Evolutionary conservation across 2,113 vertebrate genomes (phyloP).

Genomic region (Puma concolor): DNA sequence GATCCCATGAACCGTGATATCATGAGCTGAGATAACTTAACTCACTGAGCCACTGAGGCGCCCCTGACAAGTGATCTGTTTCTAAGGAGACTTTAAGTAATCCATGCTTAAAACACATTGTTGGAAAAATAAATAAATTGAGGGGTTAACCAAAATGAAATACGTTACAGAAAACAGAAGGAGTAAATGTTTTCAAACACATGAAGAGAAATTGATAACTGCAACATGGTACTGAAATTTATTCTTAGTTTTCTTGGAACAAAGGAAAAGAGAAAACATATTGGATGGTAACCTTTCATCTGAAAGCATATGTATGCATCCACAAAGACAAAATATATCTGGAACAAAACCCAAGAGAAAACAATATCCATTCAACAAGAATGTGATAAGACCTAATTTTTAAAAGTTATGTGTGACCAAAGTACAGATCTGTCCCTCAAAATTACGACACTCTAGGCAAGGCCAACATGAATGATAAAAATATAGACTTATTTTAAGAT

Average conservation of each 20-base stretch:
- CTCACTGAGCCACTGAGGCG: too few relatives aligned
- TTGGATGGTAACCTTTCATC: not conserved
- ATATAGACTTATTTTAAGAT: not conserved
- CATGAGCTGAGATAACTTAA: too few relatives aligned
- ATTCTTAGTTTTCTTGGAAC: slow-evolving; percentile 40
- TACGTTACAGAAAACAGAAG: slow-evolving; percentile 29
- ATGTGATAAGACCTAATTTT: not conserved
- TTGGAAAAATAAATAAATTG: not conserved
- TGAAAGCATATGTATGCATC: not conserved
- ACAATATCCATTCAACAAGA: not conserved
- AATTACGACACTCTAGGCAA: not conserved
- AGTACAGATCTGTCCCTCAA: not conserved
- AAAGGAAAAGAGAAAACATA: slow-evolving; percentile 22
- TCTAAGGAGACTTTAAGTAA: not conserved
- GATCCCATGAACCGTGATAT: too few relatives aligned
- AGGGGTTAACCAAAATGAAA: not conserved
- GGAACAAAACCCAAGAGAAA: not conserved
- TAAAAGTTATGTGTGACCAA: not conserved
- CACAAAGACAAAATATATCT: not conserved
- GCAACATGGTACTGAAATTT: not conserved
- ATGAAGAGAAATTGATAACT: slow-evolving; percentile 21
- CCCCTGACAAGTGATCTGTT: not conserved
- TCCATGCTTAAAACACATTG: not conserved
- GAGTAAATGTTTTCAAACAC: slow-evolving; percentile 45
- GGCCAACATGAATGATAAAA: not conserved